Evolutionary conservation across 2,888 invertebrate species (phyloP).

Genomic region (Cheilosia grossa): DNA sequence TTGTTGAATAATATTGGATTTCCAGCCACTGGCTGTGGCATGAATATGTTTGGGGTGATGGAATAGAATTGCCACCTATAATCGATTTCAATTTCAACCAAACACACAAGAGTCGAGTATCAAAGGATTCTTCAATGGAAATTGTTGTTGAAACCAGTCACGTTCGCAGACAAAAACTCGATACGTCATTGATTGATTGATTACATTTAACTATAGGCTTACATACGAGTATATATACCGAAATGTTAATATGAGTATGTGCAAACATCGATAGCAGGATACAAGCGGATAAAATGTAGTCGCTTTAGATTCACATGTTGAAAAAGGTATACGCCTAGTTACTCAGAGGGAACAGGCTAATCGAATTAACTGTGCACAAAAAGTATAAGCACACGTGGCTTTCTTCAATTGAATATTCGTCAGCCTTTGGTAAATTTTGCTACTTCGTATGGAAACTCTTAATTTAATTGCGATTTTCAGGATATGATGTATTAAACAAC

Average conservation of each 20-base stretch:
- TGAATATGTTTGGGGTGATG: not conserved
- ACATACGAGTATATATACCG: not conserved
- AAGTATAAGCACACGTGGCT: slow-evolving; percentile 3
- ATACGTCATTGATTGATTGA: slow-evolving; percentile 50
- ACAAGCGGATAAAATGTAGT: slow-evolving; percentile 16
- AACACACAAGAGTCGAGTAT: slow-evolving; percentile 2
- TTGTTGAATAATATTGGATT: slow-evolving; percentile 36
- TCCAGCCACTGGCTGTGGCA: not conserved
- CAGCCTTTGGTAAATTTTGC: not conserved
- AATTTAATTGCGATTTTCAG: too few species aligned
- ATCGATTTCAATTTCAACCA: slow-evolving; percentile 31
- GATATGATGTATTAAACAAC: too few species aligned
- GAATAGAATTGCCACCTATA: slow-evolving; percentile 42
- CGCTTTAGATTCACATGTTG: too few species aligned
- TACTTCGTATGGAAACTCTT: not conserved
- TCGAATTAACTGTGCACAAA: slow-evolving; percentile 28
- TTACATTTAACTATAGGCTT: slow-evolving; percentile 33
- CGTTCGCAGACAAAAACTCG: slow-evolving; percentile 30
- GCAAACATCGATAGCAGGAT: not conserved
- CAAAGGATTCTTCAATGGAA: not conserved
- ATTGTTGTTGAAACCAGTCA: slow-evolving; percentile 32
- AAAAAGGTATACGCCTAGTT: not conserved
- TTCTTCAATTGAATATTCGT: slow-evolving; percentile 36
- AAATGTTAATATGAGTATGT: not conserved
- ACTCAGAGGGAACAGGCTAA: slow-evolving; percentile 17